Base-by-base conservation (phyloP, 2,888 invertebrate species). In the Apodemia mormo region DNA sequence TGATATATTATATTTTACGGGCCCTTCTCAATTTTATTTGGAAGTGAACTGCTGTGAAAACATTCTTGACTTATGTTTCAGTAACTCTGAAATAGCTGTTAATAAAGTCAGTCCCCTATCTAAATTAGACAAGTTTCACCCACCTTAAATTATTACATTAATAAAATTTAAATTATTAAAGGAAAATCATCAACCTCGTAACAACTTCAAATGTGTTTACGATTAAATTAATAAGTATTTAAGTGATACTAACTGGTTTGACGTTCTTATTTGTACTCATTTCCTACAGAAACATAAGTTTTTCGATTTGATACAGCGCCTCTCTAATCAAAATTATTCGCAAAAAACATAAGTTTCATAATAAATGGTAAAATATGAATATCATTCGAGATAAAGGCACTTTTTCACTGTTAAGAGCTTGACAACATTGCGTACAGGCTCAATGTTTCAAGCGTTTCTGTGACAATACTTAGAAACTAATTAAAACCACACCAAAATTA, bases 401-500 rank as follows among this genome's bases (percentile, higher is more conserved):
- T 5, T 45, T 45, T 12, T 45, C 45, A 45, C 2, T 45, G 45
- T 45, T 45, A 45, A 45, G 45, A 45, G 12, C 45, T 14, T 12
- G 45, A 14, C 45, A 45, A 5, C 45, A 45, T 45, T 14, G 45
- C 45, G 45, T 45, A 45, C 45, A 45, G 45, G 45, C 45, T 45
- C 45, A 45, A 45, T 45, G 45, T 45, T 45, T 45, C 8, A 45
- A 45, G 45, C 45, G 45, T 49, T 49, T 49, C 14, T 49, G 49
- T 14, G 49, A 49, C 14, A 49, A 14, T 4, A 49, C 49, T 6
- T 6, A 49, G 14, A 49, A 49, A 14, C 49, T 49, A n/a, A 14
- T 49, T n/a, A 14, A 49, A 5, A n/a, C n/a, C 14, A 14, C 67
- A 67, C 66, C 70, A 22, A 43, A 70, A 43, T 30, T 58, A 29